Percentiles rank a stretch among this genome's conserved stretches.
These are phyloP conservation scores for Brachycybe producta DNA, from an alignment of 2,888 invertebrate species.

Conservation along the genomic window DNA sequence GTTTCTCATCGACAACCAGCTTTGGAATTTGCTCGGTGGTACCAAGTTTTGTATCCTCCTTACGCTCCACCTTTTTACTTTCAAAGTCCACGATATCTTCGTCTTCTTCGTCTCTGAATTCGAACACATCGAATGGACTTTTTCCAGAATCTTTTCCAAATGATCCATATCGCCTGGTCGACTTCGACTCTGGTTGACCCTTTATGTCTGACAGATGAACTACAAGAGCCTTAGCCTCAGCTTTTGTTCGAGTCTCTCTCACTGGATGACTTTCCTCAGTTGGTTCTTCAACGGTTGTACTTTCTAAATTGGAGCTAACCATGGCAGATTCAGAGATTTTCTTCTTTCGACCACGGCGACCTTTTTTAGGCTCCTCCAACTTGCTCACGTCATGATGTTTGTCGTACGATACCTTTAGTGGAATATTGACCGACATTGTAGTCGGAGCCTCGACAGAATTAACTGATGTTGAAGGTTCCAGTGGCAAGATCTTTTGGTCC, in stretches of 20 bases:
- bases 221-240: background rate
- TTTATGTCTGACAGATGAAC: slow-evolving; percentile 6
- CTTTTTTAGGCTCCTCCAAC: slow-evolving; percentile 15
- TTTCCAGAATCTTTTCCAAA: slow-evolving; percentile 34
- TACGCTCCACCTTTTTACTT: slow-evolving; percentile 15
- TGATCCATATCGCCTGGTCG: slow-evolving; percentile 25
- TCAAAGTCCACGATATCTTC: slow-evolving; percentile 38
- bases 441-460: no score
- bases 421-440: no score
- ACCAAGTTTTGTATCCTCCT: slow-evolving; percentile 6
- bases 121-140: slow-evolving; percentile 65
- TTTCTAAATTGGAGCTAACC: no score
- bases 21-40: background rate
- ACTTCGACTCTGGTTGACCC: background rate
- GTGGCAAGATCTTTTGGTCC: no score
- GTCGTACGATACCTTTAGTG: no score
- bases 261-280: slow-evolving; percentile 7
- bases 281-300: slow-evolving; percentile 11
- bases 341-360: slow-evolving; percentile 14
- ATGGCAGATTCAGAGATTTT: no score
- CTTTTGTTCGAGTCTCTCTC: slow-evolving; percentile 4
- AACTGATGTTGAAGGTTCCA: no score
- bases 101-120: slow-evolving; percentile 78
- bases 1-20: background rate
- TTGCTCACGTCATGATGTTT: background rate